A percentile compares a stretch with the other conserved stretches of the same genome.
phyloP scores from a whole-genome alignment of 2,888 invertebrate species.

The Parthenolecanium corni region DNA sequence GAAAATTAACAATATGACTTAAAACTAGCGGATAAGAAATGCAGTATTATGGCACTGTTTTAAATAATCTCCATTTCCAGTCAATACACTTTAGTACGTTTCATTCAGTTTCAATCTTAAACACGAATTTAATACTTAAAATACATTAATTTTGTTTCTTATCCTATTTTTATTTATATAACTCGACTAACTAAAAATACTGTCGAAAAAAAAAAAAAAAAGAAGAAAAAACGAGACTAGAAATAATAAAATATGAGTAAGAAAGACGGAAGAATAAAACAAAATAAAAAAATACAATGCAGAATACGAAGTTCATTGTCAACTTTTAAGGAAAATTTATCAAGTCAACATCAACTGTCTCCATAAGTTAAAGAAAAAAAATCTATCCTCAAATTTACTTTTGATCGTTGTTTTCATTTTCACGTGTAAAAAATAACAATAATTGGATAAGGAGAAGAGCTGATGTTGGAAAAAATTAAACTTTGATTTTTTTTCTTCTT shows the following conservation, averaged over 20 bases:
- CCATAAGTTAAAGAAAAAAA: constrained; percentile 1
- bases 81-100: background rate
- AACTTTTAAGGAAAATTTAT: background rate
- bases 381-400: background rate
- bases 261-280: constrained; percentile 5
- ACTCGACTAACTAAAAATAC: constrained; percentile 1
- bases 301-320: constrained; percentile 4
- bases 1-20: too few species aligned
- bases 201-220: constrained; percentile 10
- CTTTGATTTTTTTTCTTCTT: too few species aligned
- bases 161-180: too few species aligned
- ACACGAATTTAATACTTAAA: background rate
- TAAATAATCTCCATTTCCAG: background rate
- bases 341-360: background rate
- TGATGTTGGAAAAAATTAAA: too few species aligned
- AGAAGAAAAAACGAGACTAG: constrained; percentile 13
- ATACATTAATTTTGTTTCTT: background rate
- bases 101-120: background rate
- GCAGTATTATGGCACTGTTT: background rate
- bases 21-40: too few species aligned
- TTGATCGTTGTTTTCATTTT: background rate
- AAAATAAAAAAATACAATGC: background rate
- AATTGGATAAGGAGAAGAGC: too few species aligned
- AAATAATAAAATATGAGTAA: constrained; percentile 11
- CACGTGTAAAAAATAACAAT: too few species aligned